Percentiles rank a stretch among this genome's conserved stretches.
Evolutionary conservation across 1,140 invertebrate species (phyloP).

Genomic region (Odontomachus brunneus): DNA sequence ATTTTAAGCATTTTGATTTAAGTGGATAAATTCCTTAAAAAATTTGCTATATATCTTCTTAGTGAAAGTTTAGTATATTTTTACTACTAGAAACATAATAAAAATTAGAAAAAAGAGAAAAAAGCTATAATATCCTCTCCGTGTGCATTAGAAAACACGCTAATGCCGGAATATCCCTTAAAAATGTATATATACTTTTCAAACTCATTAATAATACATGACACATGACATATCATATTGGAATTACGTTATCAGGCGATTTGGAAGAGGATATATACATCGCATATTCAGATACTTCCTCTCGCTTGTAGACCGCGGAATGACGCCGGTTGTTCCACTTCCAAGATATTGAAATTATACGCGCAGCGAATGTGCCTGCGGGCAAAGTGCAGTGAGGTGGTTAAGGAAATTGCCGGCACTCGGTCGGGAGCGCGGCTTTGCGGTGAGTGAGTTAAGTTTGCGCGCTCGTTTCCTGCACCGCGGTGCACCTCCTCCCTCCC

Average conservation of each 20-base stretch:
- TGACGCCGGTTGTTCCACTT: constrained; percentile 2
- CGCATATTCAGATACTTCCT: not conserved
- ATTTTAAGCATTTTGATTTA: too few species aligned
- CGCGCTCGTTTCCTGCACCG: constrained; percentile 56
- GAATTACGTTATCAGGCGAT: not conserved
- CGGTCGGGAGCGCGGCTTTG: constrained; percentile 39
- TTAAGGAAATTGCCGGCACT: constrained; percentile 69
- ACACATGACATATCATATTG: too few species aligned
- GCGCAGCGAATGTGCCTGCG: constrained; percentile 42
- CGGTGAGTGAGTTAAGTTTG: constrained; percentile 56
- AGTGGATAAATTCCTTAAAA: too few species aligned
- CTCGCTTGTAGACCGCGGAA: not conserved
- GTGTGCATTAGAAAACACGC: too few species aligned
- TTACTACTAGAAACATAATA: too few species aligned
- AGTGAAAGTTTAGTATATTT: too few species aligned
- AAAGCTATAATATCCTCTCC: too few species aligned
- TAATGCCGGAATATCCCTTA: too few species aligned
- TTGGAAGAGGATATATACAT: not conserved
- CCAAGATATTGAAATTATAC: constrained; percentile 62
- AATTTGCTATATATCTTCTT: too few species aligned
- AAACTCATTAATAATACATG: not conserved
- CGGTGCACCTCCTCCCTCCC: not conserved
- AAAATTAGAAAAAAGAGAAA: too few species aligned
- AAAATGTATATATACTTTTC: too few species aligned
- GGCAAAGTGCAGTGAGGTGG: constrained; percentile 56